Evolutionary conservation across 2,113 vertebrate genomes (phyloP).

Genomic region (Chaetodon trifascialis): DNA sequence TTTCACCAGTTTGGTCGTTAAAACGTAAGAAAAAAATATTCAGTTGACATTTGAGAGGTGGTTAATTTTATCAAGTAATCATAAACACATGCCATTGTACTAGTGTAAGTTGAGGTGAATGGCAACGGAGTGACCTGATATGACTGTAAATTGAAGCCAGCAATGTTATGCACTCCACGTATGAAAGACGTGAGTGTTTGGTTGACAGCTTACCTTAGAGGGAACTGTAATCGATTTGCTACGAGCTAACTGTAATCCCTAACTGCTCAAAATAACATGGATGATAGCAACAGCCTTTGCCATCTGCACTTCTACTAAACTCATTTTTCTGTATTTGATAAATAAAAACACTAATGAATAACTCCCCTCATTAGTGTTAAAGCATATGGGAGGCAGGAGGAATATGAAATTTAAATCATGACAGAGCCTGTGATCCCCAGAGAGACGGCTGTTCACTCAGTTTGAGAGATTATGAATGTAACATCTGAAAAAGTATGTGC

Average conservation of each 20-base stretch:
- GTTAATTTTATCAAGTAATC: neutral
- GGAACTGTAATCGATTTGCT: neutral
- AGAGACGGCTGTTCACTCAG: neutral
- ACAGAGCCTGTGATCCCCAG: neutral
- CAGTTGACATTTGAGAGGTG: neutral
- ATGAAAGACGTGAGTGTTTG: neutral
- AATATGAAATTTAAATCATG: slow-evolving; percentile 11
- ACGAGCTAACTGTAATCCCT: slow-evolving; percentile 20
- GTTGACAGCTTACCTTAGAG: slow-evolving; percentile 28
- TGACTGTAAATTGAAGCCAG: neutral
- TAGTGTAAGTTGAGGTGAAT: neutral
- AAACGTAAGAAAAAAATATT: neutral
- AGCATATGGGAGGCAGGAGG: neutral
- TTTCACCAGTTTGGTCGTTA: neutral
- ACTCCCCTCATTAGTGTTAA: neutral
- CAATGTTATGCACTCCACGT: neutral
- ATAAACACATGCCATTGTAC: neutral
- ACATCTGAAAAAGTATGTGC: slow-evolving; percentile 1
- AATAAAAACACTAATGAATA: slow-evolving; percentile 6
- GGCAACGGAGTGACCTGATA: neutral
- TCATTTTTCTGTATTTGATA: neutral
- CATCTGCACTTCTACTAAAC: neutral
- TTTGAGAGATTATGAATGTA: neutral
- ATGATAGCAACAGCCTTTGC: neutral
- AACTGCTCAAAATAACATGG: neutral